Evolutionary conservation across 2,888 invertebrate species (phyloP), one percentile per base, ranked within the genome.

Genomic region (Phasia obesa): DNA sequence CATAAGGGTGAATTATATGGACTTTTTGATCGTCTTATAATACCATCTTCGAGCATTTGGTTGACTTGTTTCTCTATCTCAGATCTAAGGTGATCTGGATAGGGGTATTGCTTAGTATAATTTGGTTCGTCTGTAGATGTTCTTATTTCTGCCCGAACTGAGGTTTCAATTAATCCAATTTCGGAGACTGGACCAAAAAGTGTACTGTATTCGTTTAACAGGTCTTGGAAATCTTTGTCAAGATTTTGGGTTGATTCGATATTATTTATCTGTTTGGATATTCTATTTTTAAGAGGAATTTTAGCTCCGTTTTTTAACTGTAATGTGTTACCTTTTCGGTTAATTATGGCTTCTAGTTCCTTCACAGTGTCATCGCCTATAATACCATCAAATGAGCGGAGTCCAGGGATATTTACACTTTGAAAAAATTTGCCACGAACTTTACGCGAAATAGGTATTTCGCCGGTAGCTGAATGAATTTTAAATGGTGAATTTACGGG

Each of bases 91-190:
- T 71, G 44, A 0, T 47, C 31, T 1, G 79, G 74, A 42, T 84
- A 85, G 9, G 67, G 77, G n/a, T 85, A 85, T 11, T 67, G 55
- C 35, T 84, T 78, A 0, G 76, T 74, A 19, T 82, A 83, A 9
- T 84, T 67, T 9, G 81, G 76, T 15, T 85, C 79, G 1, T 69
- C 53, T 0, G 79, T 85, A 0, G 53, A 67, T 2, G 82, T 85
- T 57, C 35, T 67, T 9, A 85, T 85, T 69, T 85, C 82, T 0
- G 73, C 78, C 3, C 67, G 67, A 15, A 85, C 69, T 2, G 13
- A 42, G 0, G 84, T 83, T 17, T 74, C 74, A n/a, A 83, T 67
- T 0, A 60, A 23, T 44, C 65, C 71, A 7, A 31, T 75, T n/a
- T 73, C 62, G 11, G 44, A 47, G 7, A 85, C 47, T 15, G 79